These are phyloP conservation scores for Magallana nippona DNA, from an alignment of 2,888 invertebrate genomes.

Conservation along the genomic window DNA sequence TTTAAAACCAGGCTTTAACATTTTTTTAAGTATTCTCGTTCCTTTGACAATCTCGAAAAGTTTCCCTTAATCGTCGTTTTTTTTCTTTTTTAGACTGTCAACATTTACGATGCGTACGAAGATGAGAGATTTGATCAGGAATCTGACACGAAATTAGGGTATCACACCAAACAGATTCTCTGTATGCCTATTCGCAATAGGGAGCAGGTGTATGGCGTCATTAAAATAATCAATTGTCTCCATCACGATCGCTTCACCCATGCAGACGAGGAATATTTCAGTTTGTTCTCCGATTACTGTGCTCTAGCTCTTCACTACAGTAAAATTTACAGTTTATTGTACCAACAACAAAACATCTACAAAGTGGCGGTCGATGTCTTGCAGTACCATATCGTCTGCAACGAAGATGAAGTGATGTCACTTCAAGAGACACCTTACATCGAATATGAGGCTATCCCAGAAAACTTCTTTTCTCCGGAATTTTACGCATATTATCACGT, in stretches of 20 bases:
- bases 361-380: constrained; percentile 71
- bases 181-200: constrained; percentile 72
- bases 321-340: constrained; percentile 60
- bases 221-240: constrained; percentile 69
- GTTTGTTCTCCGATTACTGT: constrained; percentile 71
- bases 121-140: constrained; percentile 69
- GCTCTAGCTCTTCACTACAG: constrained; percentile 72
- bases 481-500: constrained; percentile 57
- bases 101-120: constrained; percentile 68
- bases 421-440: constrained; percentile 54
- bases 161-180: constrained; percentile 67
- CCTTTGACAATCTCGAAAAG: not conserved
- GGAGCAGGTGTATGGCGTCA: constrained; percentile 67
- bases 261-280: constrained; percentile 69
- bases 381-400: constrained; percentile 63
- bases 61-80: not conserved
- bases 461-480: constrained; percentile 52
- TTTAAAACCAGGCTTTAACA: too few relatives aligned
- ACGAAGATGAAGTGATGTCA: constrained; percentile 55
- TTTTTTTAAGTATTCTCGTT: too few relatives aligned
- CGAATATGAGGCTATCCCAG: constrained; percentile 57
- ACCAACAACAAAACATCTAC: constrained; percentile 61
- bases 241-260: constrained; percentile 65
- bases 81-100: constrained; percentile 57
- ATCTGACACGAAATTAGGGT: constrained; percentile 70